Conservation (phyloP, 2,888 invertebrate genomes). For the Drosophila putrida region DNA sequence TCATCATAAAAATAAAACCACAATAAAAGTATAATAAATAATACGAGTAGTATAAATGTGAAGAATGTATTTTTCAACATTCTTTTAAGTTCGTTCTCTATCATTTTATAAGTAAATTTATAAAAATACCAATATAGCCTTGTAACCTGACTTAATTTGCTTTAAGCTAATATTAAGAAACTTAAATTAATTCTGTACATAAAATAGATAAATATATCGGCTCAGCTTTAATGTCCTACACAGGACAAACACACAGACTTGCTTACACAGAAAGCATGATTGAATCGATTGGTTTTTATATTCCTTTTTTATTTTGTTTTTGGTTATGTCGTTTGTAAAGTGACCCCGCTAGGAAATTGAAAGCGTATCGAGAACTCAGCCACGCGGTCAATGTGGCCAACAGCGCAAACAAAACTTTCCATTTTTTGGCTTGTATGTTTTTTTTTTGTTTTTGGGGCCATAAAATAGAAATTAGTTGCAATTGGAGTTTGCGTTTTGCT, state of each 20-base stretch:
- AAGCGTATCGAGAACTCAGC: conserved; percentile 69
- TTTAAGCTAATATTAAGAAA: not conserved
- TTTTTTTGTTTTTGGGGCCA: conserved; percentile 39
- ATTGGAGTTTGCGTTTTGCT: conserved; percentile 77
- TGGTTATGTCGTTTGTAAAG: conserved; percentile 43
- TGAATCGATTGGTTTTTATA: conserved; percentile 12
- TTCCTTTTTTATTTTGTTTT: conserved; percentile 16
- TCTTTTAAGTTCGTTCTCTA: no score
- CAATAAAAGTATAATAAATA: no score
- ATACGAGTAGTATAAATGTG: no score
- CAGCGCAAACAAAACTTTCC: conserved; percentile 64
- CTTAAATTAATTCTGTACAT: not conserved
- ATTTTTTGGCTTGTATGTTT: not conserved
- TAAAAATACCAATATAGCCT: no score
- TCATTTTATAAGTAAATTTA: no score
- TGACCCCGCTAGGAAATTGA: conserved; percentile 74
- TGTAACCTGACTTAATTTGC: not conserved
- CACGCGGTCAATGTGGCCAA: conserved; percentile 72
- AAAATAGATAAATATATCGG: no score
- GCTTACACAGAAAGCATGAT: not conserved
- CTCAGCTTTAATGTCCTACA: not conserved
- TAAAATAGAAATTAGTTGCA: conserved; percentile 80
- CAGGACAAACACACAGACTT: not conserved
- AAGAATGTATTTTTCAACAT: no score
- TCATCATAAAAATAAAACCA: no score